A percentile compares a stretch with the other conserved stretches of the same genome.
These are phyloP conservation scores for Machaerirhynchus nigripectus DNA, from an alignment of 2,113 vertebrate species.

Conservation along the genomic window DNA sequence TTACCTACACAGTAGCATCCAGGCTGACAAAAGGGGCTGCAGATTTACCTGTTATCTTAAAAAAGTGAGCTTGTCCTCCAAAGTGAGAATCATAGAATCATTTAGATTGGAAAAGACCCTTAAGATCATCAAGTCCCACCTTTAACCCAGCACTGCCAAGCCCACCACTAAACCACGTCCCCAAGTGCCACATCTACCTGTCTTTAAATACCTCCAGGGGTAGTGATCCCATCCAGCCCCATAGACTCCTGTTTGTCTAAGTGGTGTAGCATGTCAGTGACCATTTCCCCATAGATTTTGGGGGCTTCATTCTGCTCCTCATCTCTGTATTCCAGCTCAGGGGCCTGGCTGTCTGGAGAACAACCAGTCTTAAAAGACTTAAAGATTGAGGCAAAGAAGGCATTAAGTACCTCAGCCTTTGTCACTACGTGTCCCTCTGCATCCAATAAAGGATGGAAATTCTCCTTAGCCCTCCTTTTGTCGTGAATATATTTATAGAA, in stretches of 20 bases:
- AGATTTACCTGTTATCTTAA: background rate
- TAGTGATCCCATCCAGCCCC: background rate
- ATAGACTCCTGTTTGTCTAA: background rate
- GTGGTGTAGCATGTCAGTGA: background rate
- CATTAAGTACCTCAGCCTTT: background rate
- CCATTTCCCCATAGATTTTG: background rate
- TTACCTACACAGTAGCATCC: background rate
- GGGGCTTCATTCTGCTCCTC: background rate
- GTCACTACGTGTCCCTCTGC: rapidly evolving
- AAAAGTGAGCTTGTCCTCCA: background rate
- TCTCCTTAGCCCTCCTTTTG: background rate
- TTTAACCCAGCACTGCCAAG: background rate
- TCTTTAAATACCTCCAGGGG: background rate
- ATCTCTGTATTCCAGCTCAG: background rate
- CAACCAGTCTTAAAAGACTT: background rate
- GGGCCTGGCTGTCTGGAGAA: background rate
- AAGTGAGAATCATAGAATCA: background rate
- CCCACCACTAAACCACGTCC: background rate
- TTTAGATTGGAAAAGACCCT: background rate
- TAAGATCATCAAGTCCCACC: background rate
- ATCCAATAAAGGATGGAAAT: background rate
- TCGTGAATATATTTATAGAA: background rate
- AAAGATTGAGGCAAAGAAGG: background rate
- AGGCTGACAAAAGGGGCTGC: background rate
- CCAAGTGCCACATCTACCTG: background rate